phyloP scores from a whole-genome alignment of 2,888 invertebrate species.

The Lepidocyrtinus sp. region DNA sequence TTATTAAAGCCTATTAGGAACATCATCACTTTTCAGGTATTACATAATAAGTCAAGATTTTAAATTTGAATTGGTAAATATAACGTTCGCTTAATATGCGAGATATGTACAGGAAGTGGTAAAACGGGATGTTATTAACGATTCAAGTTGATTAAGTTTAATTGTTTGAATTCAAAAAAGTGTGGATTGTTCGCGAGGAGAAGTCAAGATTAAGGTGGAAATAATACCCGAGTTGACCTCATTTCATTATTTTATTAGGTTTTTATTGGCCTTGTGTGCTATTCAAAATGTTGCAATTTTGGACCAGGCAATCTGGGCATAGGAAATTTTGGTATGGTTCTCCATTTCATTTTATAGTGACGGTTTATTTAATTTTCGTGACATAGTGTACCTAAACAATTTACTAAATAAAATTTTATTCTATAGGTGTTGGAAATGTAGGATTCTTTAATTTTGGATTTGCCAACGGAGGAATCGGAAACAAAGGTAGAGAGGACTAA shows the following conservation, averaged over 20 bases:
- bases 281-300: conserved; percentile 55
- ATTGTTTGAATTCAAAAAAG: too few relatives aligned
- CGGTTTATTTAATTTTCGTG: neutral
- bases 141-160: neutral
- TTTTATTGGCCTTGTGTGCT: conserved; percentile 23
- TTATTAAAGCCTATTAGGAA: conserved; percentile 21
- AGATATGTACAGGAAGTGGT: neutral
- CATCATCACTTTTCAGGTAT: conserved; percentile 35
- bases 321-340: conserved; percentile 51
- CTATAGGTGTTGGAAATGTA: conserved; percentile 52
- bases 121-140: neutral
- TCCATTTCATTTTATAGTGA: neutral
- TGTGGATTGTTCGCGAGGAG: too few relatives aligned
- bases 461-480: conserved; percentile 55
- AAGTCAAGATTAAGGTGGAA: neutral
- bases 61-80: conserved; percentile 17
- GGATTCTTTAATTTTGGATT: conserved; percentile 55
- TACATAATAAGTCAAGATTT: conserved; percentile 24
- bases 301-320: conserved; percentile 56
- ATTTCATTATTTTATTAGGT: conserved; percentile 1
- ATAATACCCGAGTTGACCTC: neutral
- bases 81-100: neutral
- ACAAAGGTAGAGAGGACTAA: too few relatives aligned
- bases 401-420: conserved; percentile 3
- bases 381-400: neutral